These are phyloP conservation scores for Crocallis elinguaria DNA, from an alignment of 2,888 invertebrate species.

Conservation along the genomic window DNA sequence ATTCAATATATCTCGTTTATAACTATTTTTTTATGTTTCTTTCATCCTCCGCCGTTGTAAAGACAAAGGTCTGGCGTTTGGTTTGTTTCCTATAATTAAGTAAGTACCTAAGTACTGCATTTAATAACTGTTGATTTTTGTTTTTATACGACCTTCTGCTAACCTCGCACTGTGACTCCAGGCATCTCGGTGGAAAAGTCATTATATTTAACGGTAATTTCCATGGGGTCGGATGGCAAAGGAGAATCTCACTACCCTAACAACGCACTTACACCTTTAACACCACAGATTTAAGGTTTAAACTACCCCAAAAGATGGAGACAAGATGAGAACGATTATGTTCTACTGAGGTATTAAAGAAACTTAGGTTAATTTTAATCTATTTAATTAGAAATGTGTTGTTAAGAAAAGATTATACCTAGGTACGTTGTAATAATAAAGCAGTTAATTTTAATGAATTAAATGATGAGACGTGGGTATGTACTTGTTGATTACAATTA, in stretches of 20 bases:
- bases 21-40: too few relatives aligned
- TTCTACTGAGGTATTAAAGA: slow-evolving; percentile 15
- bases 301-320: neutral
- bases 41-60: too few relatives aligned
- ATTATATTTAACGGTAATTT: slow-evolving; percentile 55
- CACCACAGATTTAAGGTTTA: slow-evolving; percentile 9
- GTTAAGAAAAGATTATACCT: slow-evolving; percentile 9
- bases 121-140: neutral
- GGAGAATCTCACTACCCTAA: slow-evolving; percentile 11
- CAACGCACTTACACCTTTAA: slow-evolving; percentile 23
- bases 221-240: slow-evolving; percentile 36
- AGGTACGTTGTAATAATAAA: neutral
- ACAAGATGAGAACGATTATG: slow-evolving; percentile 2
- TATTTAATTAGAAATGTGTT: slow-evolving; percentile 20
- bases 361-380: slow-evolving; percentile 32
- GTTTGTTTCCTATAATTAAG: too few relatives aligned
- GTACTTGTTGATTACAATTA: too few relatives aligned
- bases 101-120: neutral
- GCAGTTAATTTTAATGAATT: neutral
- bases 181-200: slow-evolving; percentile 35
- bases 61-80: too few relatives aligned
- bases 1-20: too few relatives aligned
- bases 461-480: too few relatives aligned
- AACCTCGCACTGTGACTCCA: slow-evolving; percentile 26
- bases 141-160: neutral